Conservation (phyloP, 2,888 invertebrate genomes). For the Lepidonotus clava region DNA sequence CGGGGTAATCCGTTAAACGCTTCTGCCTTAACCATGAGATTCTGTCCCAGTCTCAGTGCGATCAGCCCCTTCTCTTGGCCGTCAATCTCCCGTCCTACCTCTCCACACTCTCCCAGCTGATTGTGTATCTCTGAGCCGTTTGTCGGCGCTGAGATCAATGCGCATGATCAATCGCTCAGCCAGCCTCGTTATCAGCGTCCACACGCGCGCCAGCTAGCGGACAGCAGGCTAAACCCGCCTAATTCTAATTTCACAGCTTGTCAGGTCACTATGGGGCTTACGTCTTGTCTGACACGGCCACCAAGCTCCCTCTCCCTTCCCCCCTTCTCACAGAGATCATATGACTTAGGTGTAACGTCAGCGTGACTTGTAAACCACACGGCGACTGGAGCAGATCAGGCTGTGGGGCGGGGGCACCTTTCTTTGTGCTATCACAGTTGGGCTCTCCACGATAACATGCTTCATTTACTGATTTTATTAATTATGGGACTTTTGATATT, state of each 20-base stretch:
- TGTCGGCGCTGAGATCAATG: conserved; percentile 32
- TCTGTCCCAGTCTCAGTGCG: too few species aligned
- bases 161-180: conserved; percentile 33
- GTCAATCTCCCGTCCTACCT: too few species aligned
- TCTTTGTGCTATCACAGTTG: too few species aligned
- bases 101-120: too few species aligned
- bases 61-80: too few species aligned
- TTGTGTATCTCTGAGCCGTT: conserved; percentile 37
- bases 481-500: too few species aligned
- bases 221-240: neutral
- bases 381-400: too few species aligned
- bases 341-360: neutral
- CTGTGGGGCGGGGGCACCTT: too few species aligned
- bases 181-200: conserved; percentile 32
- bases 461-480: too few species aligned
- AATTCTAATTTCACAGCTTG: conserved; percentile 48
- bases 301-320: neutral
- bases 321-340: neutral
- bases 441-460: too few species aligned
- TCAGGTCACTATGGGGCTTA: conserved; percentile 41
- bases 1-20: too few species aligned
- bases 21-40: too few species aligned
- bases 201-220: conserved; percentile 35
- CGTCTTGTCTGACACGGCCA: conserved; percentile 10
- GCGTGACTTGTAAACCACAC: neutral